Base-by-base conservation (phyloP, 1,140 invertebrate genomes). In the Drosophila seguyi region DNA sequence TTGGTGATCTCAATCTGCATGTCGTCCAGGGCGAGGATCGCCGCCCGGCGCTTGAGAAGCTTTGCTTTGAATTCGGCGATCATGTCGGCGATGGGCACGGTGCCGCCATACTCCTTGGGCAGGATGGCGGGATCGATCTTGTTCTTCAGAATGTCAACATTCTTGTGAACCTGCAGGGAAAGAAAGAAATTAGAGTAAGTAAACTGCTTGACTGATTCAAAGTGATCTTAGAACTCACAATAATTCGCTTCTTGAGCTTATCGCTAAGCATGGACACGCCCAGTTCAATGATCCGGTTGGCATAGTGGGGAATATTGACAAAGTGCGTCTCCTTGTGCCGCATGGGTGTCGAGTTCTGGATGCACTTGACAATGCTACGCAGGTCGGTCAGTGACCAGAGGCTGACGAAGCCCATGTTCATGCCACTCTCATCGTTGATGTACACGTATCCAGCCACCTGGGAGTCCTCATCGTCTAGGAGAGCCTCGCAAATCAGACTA, bases 321-420 rank as follows among this genome's bases (percentile, higher is more conserved):
- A 97, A 96, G 85, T 98, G 97, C 1, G 97, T 96, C 74, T 96
- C 94, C 88, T 98, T 98, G 90, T 97, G 97, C 14, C 97, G 94
- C 95, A 97, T 97, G 1, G 97, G 97, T n/a, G 96, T 96, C 1
- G 96, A 97, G 92, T 96, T 97, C 96, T 97, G 96, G 85, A 97
- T 96, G 92, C 96, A 97, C 82, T 95, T 94, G 34, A 97, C 91
- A 93, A 97, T 95, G 81, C 96, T 95, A 50, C 96, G 94, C 42
- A 97, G 95, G 83, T 97, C 96, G 29, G 94, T 95, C 4, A 97
- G 93, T 0, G 96, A 96, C 96, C 97, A 98, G 0, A 97, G 93
- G 58, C 95, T 96, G 3, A 98, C 93, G 76, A 97, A 96, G 1
- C 95, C 95, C 95, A 98, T 97, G 59, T 95, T 95, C 87, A 98